Percentiles rank a stretch among this genome's conserved stretches.
phyloP scores from a whole-genome alignment of 2,888 invertebrate genomes.

The Oscheius sp. region DNA sequence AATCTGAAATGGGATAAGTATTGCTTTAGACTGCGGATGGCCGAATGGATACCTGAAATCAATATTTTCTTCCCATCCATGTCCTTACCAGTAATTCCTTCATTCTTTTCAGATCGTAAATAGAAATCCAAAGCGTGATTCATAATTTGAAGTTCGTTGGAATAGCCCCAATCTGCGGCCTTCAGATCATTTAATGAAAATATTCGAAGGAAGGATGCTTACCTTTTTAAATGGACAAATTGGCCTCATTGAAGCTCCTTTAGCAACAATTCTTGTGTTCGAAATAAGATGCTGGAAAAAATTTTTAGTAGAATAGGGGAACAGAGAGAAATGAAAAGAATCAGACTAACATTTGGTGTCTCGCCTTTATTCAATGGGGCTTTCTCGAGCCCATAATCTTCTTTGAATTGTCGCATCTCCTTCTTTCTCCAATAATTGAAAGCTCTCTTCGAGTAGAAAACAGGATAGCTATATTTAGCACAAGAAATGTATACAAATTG shows the following conservation, averaged over 20 bases:
- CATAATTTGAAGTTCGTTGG: slow-evolving; percentile 9
- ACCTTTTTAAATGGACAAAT: slow-evolving; percentile 37
- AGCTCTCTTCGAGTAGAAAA: slow-evolving; percentile 29
- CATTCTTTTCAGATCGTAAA: background rate
- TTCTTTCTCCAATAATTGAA: slow-evolving; percentile 36
- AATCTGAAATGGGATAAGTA: background rate
- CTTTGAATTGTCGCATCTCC: slow-evolving; percentile 25
- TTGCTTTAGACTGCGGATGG: slow-evolving; percentile 4
- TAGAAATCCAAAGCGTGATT: slow-evolving; percentile 31
- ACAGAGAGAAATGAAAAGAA: background rate
- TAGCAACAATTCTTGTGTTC: slow-evolving; percentile 14
- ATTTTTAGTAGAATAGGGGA: background rate
- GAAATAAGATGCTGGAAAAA: slow-evolving; percentile 30
- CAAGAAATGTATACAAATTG: slow-evolving; percentile 24
- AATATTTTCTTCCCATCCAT: background rate
- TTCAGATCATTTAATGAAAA: background rate
- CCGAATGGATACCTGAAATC: background rate
- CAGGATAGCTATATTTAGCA: background rate
- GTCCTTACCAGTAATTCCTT: background rate
- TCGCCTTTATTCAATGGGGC: background rate
- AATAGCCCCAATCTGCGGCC: slow-evolving; percentile 18
- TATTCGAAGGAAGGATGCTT: background rate
- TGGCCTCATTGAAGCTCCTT: slow-evolving; percentile 21
- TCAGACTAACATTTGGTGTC: background rate
- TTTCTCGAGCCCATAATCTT: slow-evolving; percentile 21